Percentiles rank a stretch among this genome's conserved stretches.
These are phyloP conservation scores for Tuta absoluta DNA, from an alignment of 2,888 invertebrate genomes.

Conservation along the genomic window DNA sequence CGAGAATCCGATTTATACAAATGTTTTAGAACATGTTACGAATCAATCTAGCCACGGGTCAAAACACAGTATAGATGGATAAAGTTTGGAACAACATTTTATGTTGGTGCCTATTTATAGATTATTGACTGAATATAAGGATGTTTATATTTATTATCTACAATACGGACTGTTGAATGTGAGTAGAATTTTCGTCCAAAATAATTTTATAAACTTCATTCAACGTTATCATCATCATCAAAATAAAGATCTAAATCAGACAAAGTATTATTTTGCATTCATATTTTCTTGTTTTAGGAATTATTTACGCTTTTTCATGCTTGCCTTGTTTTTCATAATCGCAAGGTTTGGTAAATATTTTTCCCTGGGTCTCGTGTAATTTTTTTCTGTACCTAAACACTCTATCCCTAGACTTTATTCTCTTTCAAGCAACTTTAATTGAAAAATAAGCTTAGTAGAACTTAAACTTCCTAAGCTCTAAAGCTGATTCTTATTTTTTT, in stretches of 20 bases:
- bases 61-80: slow-evolving; percentile 1
- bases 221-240: no score
- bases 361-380: neutral
- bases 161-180: no score
- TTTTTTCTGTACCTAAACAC: neutral
- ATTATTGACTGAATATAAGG: neutral
- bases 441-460: neutral
- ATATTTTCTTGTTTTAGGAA: no score
- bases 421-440: neutral
- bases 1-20: slow-evolving; percentile 9
- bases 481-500: slow-evolving; percentile 16
- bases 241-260: no score
- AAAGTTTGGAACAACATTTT: slow-evolving; percentile 14
- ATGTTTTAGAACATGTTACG: slow-evolving; percentile 19
- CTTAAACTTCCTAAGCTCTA: neutral
- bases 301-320: no score
- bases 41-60: slow-evolving; percentile 11
- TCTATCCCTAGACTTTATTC: neutral
- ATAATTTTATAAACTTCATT: no score
- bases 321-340: no score
- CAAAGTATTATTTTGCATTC: no score
- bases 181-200: no score
- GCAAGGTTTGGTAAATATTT: neutral
- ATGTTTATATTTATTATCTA: no score
- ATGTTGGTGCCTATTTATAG: neutral